Base-by-base conservation (phyloP, 2,113 vertebrate genomes). In the Reinhardtius hippoglossoides region DNA sequence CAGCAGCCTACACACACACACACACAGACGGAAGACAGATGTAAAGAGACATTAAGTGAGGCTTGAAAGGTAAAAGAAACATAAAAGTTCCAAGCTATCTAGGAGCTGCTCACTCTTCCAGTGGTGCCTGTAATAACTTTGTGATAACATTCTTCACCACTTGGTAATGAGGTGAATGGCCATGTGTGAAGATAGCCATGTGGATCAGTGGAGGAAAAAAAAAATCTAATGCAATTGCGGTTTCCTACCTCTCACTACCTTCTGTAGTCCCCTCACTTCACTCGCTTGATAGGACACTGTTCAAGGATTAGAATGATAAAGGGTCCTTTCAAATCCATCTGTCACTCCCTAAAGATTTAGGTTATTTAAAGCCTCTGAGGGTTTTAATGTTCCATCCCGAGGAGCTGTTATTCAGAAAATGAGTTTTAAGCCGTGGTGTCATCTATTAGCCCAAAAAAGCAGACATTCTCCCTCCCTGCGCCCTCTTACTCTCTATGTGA, bases 1-100 rank as follows among this genome's bases (percentile, higher is more conserved):
- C 74, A 99, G 95, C 60, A 99, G 94, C 88, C 98, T 99, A 90
- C 5, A 31, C 81, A 40, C 20, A 42, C 5, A 40, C 37, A 70
- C 50, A 66, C 40, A 65, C 23, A 72, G 5, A 62, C 31, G 50
- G 16, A 35, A n/a, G 20, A 62, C 1, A n/a, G 70, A 68, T 78
- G 60, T 62, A 71, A 74, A 71, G 13, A 67, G 26, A 69, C 59
- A 57, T 59, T 56, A 65, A 78, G 68, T 55, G 67, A 68, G 74
- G 46, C 67, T 73, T 66, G 73, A 82, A 83, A 70, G 69, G 48
- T 71, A 78, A 79, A 24, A 78, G 56, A 75, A 79, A 66, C 59
- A 80, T 63, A 63, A 73, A 80, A 68, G 74, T 69, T 77, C 59
- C 27, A 76, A 81, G 59, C 42, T 71, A 76, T 83, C 71, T 48